Base-by-base conservation (phyloP, 2,888 invertebrate species). In the Lomographa bimaculata region DNA sequence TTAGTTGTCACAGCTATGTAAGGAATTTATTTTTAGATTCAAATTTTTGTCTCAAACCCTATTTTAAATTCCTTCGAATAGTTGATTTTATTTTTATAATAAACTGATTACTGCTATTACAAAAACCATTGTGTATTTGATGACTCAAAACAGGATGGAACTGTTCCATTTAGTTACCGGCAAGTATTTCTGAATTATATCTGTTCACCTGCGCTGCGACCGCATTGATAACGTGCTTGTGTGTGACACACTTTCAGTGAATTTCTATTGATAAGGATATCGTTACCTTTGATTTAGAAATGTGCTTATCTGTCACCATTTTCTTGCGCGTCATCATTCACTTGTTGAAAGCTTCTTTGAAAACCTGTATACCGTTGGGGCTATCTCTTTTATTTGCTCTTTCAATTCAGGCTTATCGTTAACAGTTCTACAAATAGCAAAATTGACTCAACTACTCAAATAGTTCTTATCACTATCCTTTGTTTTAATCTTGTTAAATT, bases 221-320 rank as follows among this genome's bases (percentile, higher is more conserved):
- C 45, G 48, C 39, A 10, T 3, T 14, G 60, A 70, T 65, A 73
- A 67, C 66, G 53, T 12, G 20, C 24, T 20, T 7, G 39, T 64
- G 60, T 64, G 63, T 77, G 83, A 82, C 83, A 81, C 74, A 81
- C 72, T 76, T 81, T 60, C 38, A 46, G 57, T 63, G 62, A 59
- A 72, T 69, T 70, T 60, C 56, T 47, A 44, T 46, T 47, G 79
- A 77, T 79, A 76, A 47, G 35, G 29, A 29, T 65, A 69, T 66
- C 66, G 47, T 56, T 57, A 47, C 54, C 46, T 52, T 58, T 59
- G 60, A 53, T 64, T 60, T 54, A 46, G 32, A 38, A 36, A 45
- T 26, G 45, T 38, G 26, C 21, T 9, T 5, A 21, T 51, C 53
- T 54, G 46, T 40, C 29, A 36, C 12, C 27, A 49, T 57, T 56